phyloP scores from a whole-genome alignment of 2,113 vertebrate species.

The Bos taurus region DNA sequence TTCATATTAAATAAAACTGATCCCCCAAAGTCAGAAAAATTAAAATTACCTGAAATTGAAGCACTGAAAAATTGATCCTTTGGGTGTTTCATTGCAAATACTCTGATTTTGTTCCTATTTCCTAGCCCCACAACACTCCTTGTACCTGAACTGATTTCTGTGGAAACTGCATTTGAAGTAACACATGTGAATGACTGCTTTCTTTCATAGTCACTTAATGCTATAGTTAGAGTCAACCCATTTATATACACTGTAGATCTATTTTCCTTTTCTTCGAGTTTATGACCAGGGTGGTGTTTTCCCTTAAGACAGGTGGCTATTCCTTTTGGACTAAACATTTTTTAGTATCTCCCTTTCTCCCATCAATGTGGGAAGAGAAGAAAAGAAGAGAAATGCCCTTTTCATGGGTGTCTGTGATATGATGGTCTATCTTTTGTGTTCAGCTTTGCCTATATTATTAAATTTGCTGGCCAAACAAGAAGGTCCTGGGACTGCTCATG shows the following conservation, averaged over 20 bases:
- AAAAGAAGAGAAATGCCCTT: background rate
- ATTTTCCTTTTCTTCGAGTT: background rate
- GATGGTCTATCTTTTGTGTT: background rate
- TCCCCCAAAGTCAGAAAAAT: background rate
- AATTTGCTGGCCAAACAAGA: background rate
- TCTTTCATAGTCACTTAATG: background rate
- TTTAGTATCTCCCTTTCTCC: background rate
- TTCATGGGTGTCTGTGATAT: background rate
- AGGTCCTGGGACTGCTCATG: background rate
- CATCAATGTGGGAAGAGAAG: background rate
- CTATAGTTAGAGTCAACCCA: background rate
- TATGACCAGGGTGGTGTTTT: background rate
- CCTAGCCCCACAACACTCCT: rapidly evolving
- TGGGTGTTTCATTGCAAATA: no score
- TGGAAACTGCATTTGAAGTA: background rate
- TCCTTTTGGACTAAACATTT: background rate
- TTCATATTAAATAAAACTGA: background rate
- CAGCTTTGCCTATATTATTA: background rate
- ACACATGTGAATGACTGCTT: background rate
- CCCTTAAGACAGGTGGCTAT: background rate
- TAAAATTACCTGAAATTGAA: background rate
- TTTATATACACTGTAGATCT: background rate
- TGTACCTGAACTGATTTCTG: background rate
- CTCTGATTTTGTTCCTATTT: background rate
- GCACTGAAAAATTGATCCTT: background rate